A percentile compares a stretch with the other conserved stretches of the same genome.
Conservation (phyloP, 2,797 vertebrate species). For the Enteromius fasciolatus region DNA sequence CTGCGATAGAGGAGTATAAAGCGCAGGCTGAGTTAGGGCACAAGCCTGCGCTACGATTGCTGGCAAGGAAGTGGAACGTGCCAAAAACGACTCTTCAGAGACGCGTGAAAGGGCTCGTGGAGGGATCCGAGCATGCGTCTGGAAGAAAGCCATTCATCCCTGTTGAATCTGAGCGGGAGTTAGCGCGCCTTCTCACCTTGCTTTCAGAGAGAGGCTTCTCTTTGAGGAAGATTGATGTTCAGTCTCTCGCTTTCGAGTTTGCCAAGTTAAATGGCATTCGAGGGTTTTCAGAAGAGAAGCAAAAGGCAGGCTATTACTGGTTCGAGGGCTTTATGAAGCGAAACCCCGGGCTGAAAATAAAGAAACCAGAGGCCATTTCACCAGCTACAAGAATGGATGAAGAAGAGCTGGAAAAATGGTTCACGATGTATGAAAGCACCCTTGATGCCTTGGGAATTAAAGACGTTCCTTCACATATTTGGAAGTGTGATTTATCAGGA, state of each 20-base stretch:
- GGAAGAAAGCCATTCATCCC: conserved; percentile 31
- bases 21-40: not conserved
- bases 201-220: conserved; percentile 20
- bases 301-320: conserved; percentile 30
- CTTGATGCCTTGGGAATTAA: conserved; percentile 17
- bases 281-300: conserved; percentile 36
- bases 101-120: conserved; percentile 26
- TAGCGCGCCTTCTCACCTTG: conserved; percentile 14
- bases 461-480: conserved; percentile 45
- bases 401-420: conserved; percentile 28
- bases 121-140: conserved; percentile 3
- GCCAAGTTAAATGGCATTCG: conserved; percentile 22
- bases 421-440: conserved; percentile 4
- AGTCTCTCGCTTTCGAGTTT: conserved; percentile 39
- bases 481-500: conserved; percentile 41
- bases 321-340: conserved; percentile 45
- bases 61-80: conserved; percentile 35
- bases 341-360: conserved; percentile 44
- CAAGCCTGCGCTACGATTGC: not conserved
- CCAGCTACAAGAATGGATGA: conserved; percentile 10
- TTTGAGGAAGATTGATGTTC: conserved; percentile 28
- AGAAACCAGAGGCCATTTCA: conserved; percentile 41
- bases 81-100: conserved; percentile 20
- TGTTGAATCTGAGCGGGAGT: conserved; percentile 30
- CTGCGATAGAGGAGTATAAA: conserved; percentile 28